Conservation (phyloP, 2,888 invertebrate genomes). For the Cosmia pyralina region DNA sequence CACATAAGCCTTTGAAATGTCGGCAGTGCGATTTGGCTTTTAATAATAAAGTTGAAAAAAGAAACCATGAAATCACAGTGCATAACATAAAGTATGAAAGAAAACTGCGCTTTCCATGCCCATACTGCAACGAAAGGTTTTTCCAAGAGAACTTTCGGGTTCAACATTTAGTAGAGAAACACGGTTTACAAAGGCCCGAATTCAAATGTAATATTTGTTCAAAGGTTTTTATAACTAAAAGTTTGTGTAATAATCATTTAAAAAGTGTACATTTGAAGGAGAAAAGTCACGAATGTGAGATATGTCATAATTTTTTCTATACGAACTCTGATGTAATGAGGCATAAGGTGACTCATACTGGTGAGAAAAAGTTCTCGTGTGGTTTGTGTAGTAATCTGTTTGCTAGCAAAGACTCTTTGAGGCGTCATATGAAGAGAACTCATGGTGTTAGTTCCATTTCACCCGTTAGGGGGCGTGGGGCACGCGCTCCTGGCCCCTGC, state of each 20-base stretch:
- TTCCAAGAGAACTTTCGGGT: constrained; percentile 77
- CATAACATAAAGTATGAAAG: constrained; percentile 70
- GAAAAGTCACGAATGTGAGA: constrained; percentile 79
- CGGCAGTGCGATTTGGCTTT: constrained; percentile 75
- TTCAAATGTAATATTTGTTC: constrained; percentile 77
- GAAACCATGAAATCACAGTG: constrained; percentile 58
- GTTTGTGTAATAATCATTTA: constrained; percentile 82
- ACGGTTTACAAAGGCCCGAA: constrained; percentile 78
- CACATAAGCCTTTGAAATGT: constrained; percentile 75
- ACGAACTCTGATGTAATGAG: constrained; percentile 80
- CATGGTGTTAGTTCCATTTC: constrained; percentile 65
- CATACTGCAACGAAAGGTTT: constrained; percentile 77
- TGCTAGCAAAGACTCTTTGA: constrained; percentile 81
- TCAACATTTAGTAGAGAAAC: constrained; percentile 74
- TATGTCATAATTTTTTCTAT: constrained; percentile 82
- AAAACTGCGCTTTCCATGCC: constrained; percentile 78
- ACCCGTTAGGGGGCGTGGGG: neutral
- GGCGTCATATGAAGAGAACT: constrained; percentile 80
- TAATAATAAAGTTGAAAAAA: constrained; percentile 63
- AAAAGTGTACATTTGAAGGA: constrained; percentile 84
- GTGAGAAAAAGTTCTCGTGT: constrained; percentile 80
- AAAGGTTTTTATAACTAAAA: constrained; percentile 81
- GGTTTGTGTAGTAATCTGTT: constrained; percentile 76
- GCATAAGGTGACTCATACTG: constrained; percentile 81
- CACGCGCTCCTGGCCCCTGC: constrained; percentile 4